Base-by-base conservation (phyloP, 2,888 invertebrate species). In the Macrophya annulata region DNA sequence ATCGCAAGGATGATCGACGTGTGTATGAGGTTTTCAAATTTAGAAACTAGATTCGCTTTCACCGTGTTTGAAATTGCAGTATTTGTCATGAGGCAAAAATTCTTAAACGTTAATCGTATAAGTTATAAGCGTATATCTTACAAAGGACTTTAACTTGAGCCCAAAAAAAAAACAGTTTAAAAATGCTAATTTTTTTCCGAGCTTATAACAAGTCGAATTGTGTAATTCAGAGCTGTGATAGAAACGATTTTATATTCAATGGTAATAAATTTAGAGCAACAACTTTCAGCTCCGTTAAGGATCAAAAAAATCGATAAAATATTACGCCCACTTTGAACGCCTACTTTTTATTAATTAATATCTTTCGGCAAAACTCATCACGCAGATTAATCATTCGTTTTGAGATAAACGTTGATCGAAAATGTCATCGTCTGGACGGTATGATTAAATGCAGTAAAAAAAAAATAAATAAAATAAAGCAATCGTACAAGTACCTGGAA, bases 221-320 rank as follows among this genome's bases (percentile, higher is more conserved):
- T 43, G 74, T 74, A 74, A 74, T 68, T 15, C 17, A 37, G 68
- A 37, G 37, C 68, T 37, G 15, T 15, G 37, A 31, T 37, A 15
- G 55, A 55, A 77, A 25, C 17, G 8, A 21, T 55, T 48, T 77
- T 9, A 43, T 48, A 77, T 6, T 31, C 31, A 55, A 37, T 10
- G 48, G n/a, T 55, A 9, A 51, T 77, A 43, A 77, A 51, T 77
- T 51, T 9, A 77, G 77, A 37, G 77, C 4, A 43, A 77, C 4
- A 43, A 77, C 77, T 77, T 55, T 51, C 77, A 15, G 77, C 48
- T 74, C 45, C 25, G 31, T 77, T 77, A 5, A 68, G 37, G 37
- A 68, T 37, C 37, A 37, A 5, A 2, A 25, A 25, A 43, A 55
- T 51, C 77, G 77, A 77, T 77, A 8, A 43, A 72, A 48, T 37